Evolutionary conservation across 1,140 invertebrate genomes (phyloP).

Genomic region (Drosophila seguyi): DNA sequence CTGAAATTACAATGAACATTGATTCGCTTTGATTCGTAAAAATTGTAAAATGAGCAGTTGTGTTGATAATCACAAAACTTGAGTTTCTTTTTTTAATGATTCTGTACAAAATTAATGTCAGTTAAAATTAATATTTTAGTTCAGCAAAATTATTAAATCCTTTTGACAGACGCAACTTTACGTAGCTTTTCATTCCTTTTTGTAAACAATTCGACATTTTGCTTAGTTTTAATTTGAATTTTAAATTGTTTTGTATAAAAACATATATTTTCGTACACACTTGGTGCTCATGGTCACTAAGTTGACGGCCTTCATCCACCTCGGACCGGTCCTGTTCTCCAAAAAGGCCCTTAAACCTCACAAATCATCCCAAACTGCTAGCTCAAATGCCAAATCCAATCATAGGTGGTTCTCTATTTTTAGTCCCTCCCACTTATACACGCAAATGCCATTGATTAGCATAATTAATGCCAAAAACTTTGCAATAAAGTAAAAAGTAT

Average conservation of each 20-base stretch:
- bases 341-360: background rate
- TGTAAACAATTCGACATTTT: background rate
- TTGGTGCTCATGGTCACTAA: background rate
- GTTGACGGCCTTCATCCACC: background rate
- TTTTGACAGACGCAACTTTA: too few relatives aligned
- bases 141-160: too few relatives aligned
- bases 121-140: too few relatives aligned
- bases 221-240: too few relatives aligned
- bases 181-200: too few relatives aligned
- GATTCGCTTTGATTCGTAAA: background rate
- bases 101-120: too few relatives aligned
- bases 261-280: background rate
- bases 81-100: too few relatives aligned
- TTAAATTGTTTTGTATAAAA: background rate
- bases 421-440: constrained; percentile 28
- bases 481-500: constrained; percentile 45
- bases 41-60: too few relatives aligned
- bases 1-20: background rate
- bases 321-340: background rate
- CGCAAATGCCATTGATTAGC: constrained; percentile 65
- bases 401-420: constrained; percentile 44
- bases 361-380: constrained; percentile 4
- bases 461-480: constrained; percentile 66
- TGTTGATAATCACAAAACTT: too few relatives aligned
- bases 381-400: constrained; percentile 28